Evolutionary conservation across 64 coral and sea anemone genomes (phyloP), one percentile per base, ranked within the genome.

Genomic region (Platygyra sinensis): DNA sequence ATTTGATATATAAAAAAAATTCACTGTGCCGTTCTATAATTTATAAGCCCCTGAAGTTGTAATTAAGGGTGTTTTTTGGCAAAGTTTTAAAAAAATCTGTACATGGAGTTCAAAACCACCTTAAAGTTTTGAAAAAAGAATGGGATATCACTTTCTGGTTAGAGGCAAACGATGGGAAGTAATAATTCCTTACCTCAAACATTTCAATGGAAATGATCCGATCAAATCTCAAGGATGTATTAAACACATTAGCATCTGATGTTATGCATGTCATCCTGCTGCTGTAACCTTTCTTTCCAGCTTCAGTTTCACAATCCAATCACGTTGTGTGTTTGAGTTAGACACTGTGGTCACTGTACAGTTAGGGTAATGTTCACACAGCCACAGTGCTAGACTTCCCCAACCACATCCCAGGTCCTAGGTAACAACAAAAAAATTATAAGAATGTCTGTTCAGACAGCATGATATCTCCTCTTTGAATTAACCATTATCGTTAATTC

Each of bases 401-500:
- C 95, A 96, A 36, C 95, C 95, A 91, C 91, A 96, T 18, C 95
- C 95, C 73, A 96, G 60, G 54, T 96, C 95, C 95, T 96, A 60
- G 49, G 13, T 18, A 78, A 88, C 16, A 60, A 51, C 46, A n/a
- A 72, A 76, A 73, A 28, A 73, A 55, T 46, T 1, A 73, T 87
- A 1, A n/a, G 42, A 46, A 52, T 57, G 28, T 33, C 50, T 87
- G 49, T 72, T 9, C 3, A 20, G 10, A n/a, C n/a, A n/a, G n/a
- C n/a, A n/a, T n/a, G n/a, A n/a, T n/a, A n/a, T n/a, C n/a, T n/a
- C n/a, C n/a, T n/a, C n/a, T n/a, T n/a, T n/a, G n/a, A n/a, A n/a
- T n/a, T n/a, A n/a, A n/a, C n/a, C n/a, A n/a, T n/a, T n/a, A n/a
- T n/a, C n/a, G n/a, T n/a, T n/a, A n/a, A n/a, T n/a, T n/a, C n/a